Evolutionary conservation across 2,113 vertebrate species (phyloP).

Genomic region (Panthera uncia): DNA sequence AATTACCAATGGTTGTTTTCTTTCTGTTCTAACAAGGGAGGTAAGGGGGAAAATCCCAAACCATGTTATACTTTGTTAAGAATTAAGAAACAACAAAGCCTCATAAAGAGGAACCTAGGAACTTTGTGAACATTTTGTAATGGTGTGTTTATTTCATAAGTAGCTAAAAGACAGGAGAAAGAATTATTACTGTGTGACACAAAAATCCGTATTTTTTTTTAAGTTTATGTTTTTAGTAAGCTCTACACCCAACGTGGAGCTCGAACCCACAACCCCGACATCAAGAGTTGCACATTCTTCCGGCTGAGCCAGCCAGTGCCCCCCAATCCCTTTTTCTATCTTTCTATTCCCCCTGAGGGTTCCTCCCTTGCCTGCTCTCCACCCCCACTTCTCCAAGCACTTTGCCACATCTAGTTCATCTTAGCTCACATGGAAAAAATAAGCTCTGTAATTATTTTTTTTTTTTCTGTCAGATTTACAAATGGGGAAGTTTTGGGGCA

Average conservation of each 20-base stretch:
- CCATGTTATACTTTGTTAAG: background rate
- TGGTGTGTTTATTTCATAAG: background rate
- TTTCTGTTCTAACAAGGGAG: conserved; percentile 91
- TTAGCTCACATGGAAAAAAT: background rate
- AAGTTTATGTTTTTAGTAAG: background rate
- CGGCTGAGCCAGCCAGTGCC: background rate
- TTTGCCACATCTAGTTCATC: background rate
- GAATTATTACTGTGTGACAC: background rate
- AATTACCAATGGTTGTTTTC: conserved; percentile 91
- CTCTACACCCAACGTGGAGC: background rate
- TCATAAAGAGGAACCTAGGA: background rate
- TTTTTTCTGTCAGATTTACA: background rate
- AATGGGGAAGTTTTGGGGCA: background rate
- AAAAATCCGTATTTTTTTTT: background rate
- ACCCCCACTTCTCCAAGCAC: background rate
- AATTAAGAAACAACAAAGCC: background rate
- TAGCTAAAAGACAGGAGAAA: background rate
- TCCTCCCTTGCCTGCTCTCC: background rate
- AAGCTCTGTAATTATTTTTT: background rate
- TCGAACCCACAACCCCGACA: background rate
- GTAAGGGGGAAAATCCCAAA: conserved; percentile 80
- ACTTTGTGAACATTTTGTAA: background rate
- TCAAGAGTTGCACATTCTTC: background rate
- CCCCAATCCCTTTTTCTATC: background rate
- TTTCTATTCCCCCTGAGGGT: background rate